These are phyloP conservation scores for Lethrus apterus DNA, from an alignment of 1,140 invertebrate genomes.

Conservation along the genomic window DNA sequence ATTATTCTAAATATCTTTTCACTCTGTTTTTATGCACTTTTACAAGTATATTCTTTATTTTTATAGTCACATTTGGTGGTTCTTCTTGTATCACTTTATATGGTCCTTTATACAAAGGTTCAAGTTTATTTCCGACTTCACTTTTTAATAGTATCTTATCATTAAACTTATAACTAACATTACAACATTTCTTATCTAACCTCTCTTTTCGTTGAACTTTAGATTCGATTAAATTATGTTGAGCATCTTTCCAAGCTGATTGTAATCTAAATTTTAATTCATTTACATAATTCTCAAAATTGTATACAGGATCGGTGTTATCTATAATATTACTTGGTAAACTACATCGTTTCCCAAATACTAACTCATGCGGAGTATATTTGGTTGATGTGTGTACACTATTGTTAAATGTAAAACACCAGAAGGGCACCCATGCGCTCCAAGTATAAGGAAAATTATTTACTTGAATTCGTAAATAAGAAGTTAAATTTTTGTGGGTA, in stretches of 20 bases:
- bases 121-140: too few relatives aligned
- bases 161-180: not conserved
- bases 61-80: too few relatives aligned
- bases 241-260: not conserved
- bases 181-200: constrained; percentile 1
- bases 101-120: too few relatives aligned
- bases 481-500: constrained; percentile 20
- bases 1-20: too few relatives aligned
- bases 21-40: too few relatives aligned
- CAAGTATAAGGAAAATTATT: constrained; percentile 10
- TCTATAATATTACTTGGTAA: not conserved
- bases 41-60: too few relatives aligned
- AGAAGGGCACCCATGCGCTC: constrained; percentile 23
- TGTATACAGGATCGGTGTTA: not conserved
- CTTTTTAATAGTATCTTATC: too few relatives aligned
- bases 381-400: constrained; percentile 15
- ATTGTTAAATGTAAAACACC: constrained; percentile 22
- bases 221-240: not conserved
- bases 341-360: constrained; percentile 5
- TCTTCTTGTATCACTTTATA: too few relatives aligned
- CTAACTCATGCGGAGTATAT: constrained; percentile 14
- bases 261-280: constrained; percentile 5
- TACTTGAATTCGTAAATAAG: constrained; percentile 20
- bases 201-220: not conserved
- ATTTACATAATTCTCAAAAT: constrained; percentile 7